phyloP scores from a whole-genome alignment of 1,140 invertebrate genomes.

The Drosophila equinoxialis region DNA sequence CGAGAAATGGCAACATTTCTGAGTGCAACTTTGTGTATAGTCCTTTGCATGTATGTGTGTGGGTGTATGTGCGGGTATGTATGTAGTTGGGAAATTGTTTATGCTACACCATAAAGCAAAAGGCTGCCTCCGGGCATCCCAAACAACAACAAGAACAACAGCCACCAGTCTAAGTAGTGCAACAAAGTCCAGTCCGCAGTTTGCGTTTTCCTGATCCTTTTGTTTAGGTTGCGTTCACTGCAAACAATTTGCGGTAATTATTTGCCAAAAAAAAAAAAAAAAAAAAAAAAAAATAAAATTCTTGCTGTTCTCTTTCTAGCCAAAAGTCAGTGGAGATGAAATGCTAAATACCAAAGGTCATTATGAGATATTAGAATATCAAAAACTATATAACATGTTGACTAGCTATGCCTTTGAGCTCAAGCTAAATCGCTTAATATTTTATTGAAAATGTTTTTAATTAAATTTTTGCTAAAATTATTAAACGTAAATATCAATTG shows the following conservation, averaged over 20 bases:
- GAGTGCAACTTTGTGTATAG: constrained; percentile 8
- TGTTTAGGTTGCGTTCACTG: constrained; percentile 1
- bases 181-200: constrained; percentile 10
- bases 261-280: not conserved
- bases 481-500: too few species aligned
- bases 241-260: constrained; percentile 25
- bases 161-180: not conserved
- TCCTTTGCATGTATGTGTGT: not conserved
- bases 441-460: too few species aligned
- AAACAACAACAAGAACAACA: constrained; percentile 1
- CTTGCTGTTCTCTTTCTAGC: not conserved
- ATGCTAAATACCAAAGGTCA: not conserved
- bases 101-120: constrained; percentile 14
- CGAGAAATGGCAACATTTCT: constrained; percentile 14
- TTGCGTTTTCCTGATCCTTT: constrained; percentile 11
- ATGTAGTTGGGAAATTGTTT: constrained; percentile 6
- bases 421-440: not conserved
- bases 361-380: not conserved
- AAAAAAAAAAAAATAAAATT: not conserved
- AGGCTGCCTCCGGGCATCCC: constrained; percentile 7
- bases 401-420: not conserved
- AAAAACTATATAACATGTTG: not conserved
- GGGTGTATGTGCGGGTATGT: not conserved
- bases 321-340: not conserved
- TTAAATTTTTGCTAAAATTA: too few species aligned